Percentiles rank a stretch among this genome's conserved stretches.
These are phyloP conservation scores for Chaetoderma sp. DNA, from an alignment of 2,888 invertebrate species.

Conservation along the genomic window DNA sequence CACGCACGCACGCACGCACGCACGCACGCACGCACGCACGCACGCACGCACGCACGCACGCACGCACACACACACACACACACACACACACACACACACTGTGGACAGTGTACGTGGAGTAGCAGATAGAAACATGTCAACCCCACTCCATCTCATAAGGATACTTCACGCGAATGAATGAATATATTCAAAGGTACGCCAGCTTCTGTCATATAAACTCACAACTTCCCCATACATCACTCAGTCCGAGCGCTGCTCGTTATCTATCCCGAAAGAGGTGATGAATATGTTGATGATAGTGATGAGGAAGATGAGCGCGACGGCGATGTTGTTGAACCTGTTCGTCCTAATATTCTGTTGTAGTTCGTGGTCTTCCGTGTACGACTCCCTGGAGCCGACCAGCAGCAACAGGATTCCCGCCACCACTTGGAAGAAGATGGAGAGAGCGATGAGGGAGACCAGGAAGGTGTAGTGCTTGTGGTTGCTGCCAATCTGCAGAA, in stretches of 20 bases:
- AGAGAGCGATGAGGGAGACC: not conserved
- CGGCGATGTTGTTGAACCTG: conserved; percentile 7
- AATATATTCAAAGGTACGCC: too few species aligned
- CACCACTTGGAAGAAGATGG: not conserved
- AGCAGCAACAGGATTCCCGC: not conserved
- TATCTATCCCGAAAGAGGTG: conserved; percentile 3
- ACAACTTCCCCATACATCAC: too few species aligned
- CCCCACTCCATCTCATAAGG: too few species aligned
- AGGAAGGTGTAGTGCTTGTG: not conserved
- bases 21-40: too few species aligned
- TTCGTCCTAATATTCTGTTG: not conserved
- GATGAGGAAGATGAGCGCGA: conserved; percentile 35
- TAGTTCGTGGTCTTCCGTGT: not conserved
- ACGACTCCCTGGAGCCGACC: conserved; percentile 1
- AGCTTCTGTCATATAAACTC: too few species aligned
- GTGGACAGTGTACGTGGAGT: too few species aligned
- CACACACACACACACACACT: too few species aligned
- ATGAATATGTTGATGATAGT: conserved; percentile 4
- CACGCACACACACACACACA: too few species aligned
- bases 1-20: too few species aligned
- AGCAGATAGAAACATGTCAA: too few species aligned
- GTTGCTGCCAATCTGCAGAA: not conserved
- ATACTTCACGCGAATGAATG: too few species aligned
- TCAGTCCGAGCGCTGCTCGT: not conserved
- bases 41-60: too few species aligned